These are phyloP conservation scores for Megaustenia siamemsis DNA, from an alignment of 2,888 invertebrate genomes.

Conservation along the genomic window DNA sequence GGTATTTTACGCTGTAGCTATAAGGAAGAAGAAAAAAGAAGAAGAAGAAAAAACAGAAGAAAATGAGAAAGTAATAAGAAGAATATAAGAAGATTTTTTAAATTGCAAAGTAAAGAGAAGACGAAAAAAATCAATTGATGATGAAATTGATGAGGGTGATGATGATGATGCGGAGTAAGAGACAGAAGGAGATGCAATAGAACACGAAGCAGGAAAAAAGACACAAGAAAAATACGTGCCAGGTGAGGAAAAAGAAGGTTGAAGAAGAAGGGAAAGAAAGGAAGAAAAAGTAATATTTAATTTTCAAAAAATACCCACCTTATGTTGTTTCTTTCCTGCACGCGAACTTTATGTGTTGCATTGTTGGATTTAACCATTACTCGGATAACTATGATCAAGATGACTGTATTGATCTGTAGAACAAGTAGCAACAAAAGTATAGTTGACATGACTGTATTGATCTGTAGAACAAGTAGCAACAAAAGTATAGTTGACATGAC, in stretches of 20 bases:
- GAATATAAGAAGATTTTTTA: too few relatives aligned
- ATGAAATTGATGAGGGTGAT: too few relatives aligned
- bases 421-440: slow-evolving; percentile 71
- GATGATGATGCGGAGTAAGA: too few relatives aligned
- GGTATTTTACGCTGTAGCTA: not conserved
- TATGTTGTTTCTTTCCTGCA: slow-evolving; percentile 51
- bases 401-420: slow-evolving; percentile 76
- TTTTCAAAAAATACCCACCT: not conserved
- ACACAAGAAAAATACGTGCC: too few relatives aligned
- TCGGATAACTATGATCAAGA: slow-evolving; percentile 76
- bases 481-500: slow-evolving; percentile 77
- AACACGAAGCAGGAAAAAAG: slow-evolving; percentile 11
- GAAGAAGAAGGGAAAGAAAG: not conserved
- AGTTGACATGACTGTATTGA: slow-evolving; percentile 77
- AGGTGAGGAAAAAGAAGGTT: not conserved
- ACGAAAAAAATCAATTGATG: too few relatives aligned
- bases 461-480: slow-evolving; percentile 63
- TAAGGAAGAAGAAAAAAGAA: not conserved
- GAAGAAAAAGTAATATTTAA: not conserved
- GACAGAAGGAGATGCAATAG: too few relatives aligned
- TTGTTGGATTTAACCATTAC: slow-evolving; percentile 71
- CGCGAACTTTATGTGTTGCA: slow-evolving; percentile 63
- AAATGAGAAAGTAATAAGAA: not conserved
- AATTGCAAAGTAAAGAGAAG: too few relatives aligned
- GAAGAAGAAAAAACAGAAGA: too few relatives aligned